These are phyloP conservation scores for Gymnosoma rotundatum DNA, from an alignment of 2,888 invertebrate species.

Conservation along the genomic window DNA sequence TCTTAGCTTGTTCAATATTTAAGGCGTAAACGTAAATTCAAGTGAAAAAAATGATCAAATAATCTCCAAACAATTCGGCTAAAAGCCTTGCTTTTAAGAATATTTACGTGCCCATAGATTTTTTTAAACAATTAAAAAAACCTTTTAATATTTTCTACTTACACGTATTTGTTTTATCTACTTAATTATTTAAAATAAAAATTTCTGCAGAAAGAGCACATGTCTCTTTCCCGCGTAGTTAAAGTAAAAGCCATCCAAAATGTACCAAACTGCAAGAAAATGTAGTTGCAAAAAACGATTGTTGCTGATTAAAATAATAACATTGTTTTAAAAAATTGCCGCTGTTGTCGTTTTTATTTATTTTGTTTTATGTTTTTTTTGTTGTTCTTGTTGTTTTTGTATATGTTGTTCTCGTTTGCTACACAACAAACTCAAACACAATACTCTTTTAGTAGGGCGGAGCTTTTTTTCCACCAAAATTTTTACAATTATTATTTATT, in stretches of 20 bases:
- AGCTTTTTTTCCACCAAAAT: constrained; percentile 66
- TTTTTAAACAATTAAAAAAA: too few species aligned
- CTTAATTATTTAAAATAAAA: not conserved
- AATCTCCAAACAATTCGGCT: not conserved
- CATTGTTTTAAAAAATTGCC: constrained; percentile 51
- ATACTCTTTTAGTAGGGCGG: constrained; percentile 60
- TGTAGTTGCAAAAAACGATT: constrained; percentile 33
- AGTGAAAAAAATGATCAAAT: too few species aligned
- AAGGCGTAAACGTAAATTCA: too few species aligned
- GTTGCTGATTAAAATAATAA: constrained; percentile 59
- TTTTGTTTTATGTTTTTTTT: not conserved
- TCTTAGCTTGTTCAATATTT: too few species aligned
- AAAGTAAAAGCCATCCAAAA: constrained; percentile 27
- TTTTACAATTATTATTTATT: constrained; percentile 20
- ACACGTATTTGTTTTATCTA: not conserved
- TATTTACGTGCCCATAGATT: not conserved
- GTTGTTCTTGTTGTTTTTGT: constrained; percentile 14
- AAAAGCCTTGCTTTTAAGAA: not conserved
- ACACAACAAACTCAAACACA: not conserved
- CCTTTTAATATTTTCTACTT: too few species aligned
- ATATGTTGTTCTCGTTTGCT: not conserved
- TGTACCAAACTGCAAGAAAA: constrained; percentile 31
- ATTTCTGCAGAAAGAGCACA: not conserved
- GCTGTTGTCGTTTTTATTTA: constrained; percentile 17
- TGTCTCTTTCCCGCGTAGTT: not conserved